Base-by-base conservation (phyloP, 1,140 invertebrate genomes). In the Trichonephila inaurata region DNA sequence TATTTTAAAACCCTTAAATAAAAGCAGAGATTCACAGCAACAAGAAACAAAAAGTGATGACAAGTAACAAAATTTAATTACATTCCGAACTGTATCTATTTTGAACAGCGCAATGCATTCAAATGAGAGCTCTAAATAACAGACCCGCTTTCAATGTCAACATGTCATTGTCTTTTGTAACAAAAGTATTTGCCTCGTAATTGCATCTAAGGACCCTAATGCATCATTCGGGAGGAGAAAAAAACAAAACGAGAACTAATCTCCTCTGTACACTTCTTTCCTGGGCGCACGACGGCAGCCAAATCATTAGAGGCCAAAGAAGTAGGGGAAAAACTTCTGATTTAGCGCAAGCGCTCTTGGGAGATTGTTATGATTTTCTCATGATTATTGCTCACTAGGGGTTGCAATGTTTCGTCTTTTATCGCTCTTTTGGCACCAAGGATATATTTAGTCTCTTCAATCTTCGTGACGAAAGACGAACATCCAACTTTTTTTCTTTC, bases 341-440 rank as follows among this genome's bases (percentile, higher is more conserved):
- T 33, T 77, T 77, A 28, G 28, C 72, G 72, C 72, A 77, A 12
- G 28, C 72, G 72, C 72, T 77, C 72, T 77, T 28, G 16, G 14
- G 72, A 40, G 28, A 77, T 33, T 40, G 72, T 33, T 33, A 77
- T 40, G 72, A 77, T 77, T 77, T 77, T 77, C 72, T 33, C 72
- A 33, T 77, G 12, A 33, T 4, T 40, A 19, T 40, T 18, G 16
- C 10, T 33, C 62, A 19, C 28, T 1, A 1, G 10, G 0, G 4
- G 14, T 33, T 77, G 14, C 18, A 14, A 77, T 10, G 18, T 33
- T 77, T 77, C 16, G 72, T 28, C 12, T 2, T 19, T 19, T 16
- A 28, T 72, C 69, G 2, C 14, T 0, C 14, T 28, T 72, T 72
- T 28, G 24, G 24, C 69, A 28, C 2, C 14, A 24, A 33, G 4